These are phyloP conservation scores for Meloidogyne exigua DNA, from an alignment of 1,140 invertebrate species.

Conservation along the genomic window DNA sequence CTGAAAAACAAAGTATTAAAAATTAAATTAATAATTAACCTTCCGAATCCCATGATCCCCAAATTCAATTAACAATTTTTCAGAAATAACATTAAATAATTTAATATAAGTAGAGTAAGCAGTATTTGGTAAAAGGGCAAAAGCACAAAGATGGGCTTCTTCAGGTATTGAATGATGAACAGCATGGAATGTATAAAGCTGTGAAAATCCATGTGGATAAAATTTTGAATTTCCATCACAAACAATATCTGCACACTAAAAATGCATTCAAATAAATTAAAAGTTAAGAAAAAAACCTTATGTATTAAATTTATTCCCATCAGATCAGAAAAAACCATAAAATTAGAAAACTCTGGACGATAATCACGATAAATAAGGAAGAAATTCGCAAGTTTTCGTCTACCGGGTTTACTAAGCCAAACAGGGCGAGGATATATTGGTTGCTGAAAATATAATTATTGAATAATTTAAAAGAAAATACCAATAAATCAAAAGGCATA, in stretches of 20 bases:
- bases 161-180: slow-evolving; percentile 23
- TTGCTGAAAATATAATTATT: slow-evolving; percentile 10
- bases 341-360: not conserved
- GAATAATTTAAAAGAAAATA: not conserved
- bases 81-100: slow-evolving; percentile 15
- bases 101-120: slow-evolving; percentile 6
- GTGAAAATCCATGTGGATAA: slow-evolving; percentile 12
- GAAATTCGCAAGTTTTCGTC: slow-evolving; percentile 12
- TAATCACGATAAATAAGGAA: slow-evolving; percentile 24
- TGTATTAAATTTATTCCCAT: slow-evolving; percentile 23
- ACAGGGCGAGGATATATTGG: not conserved
- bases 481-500: slow-evolving; percentile 14
- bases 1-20: not conserved
- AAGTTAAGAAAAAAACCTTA: slow-evolving; percentile 3
- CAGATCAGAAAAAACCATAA: slow-evolving; percentile 21
- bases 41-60: slow-evolving; percentile 13
- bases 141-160: slow-evolving; percentile 19
- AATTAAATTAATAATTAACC: not conserved
- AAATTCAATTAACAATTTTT: slow-evolving; percentile 6
- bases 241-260: slow-evolving; percentile 18
- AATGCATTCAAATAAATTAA: not conserved
- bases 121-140: slow-evolving; percentile 18
- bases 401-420: slow-evolving; percentile 5
- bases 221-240: slow-evolving; percentile 26
- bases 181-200: slow-evolving; percentile 25